Percentiles rank a stretch among this genome's conserved stretches.
phyloP scores from a whole-genome alignment of 2,888 invertebrate genomes.

The Erebia epiphron region DNA sequence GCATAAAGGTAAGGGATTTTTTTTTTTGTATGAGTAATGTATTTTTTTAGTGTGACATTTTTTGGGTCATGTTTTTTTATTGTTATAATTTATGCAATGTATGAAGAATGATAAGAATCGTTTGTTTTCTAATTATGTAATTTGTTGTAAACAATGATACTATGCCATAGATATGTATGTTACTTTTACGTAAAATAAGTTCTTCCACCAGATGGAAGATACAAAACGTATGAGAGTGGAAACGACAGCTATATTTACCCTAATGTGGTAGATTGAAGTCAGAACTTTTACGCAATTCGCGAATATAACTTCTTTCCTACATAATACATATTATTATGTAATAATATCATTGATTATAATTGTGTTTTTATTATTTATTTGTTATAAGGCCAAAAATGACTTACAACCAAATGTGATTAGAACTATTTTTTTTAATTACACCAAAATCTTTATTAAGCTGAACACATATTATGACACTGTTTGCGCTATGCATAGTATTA shows the following conservation, averaged over 20 bases:
- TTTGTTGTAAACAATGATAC: too few species aligned
- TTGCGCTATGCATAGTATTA: background rate
- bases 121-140: too few species aligned
- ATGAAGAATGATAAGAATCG: too few species aligned
- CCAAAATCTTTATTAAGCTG: conserved; percentile 1
- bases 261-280: too few species aligned
- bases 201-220: too few species aligned
- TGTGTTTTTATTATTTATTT: background rate
- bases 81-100: conserved; percentile 5
- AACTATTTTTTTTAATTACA: background rate
- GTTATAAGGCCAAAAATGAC: background rate
- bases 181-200: too few species aligned
- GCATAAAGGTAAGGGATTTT: background rate
- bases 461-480: background rate
- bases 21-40: background rate
- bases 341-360: background rate
- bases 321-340: background rate
- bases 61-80: background rate
- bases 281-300: too few species aligned
- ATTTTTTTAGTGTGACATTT: background rate
- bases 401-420: background rate
- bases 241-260: too few species aligned
- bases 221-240: too few species aligned
- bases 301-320: too few species aligned
- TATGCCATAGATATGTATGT: too few species aligned